These are phyloP conservation scores for Ctena decussata DNA, from an alignment of 2,888 invertebrate species.

Conservation along the genomic window DNA sequence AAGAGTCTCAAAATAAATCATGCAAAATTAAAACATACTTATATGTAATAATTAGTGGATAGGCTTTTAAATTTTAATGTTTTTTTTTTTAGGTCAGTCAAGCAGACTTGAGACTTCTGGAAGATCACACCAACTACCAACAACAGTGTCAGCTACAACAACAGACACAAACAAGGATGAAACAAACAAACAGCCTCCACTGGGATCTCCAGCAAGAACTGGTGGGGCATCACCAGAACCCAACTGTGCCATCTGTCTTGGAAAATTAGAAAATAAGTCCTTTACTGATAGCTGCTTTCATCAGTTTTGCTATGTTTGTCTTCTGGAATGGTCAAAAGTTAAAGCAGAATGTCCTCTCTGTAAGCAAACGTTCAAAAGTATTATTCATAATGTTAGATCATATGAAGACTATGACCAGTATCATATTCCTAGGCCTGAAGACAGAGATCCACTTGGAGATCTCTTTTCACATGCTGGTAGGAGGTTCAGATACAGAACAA, in stretches of 20 bases:
- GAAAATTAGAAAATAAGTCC: constrained; percentile 94
- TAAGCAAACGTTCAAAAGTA: constrained; percentile 96
- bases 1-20: too few relatives aligned
- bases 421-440: constrained; percentile 78
- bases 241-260: constrained; percentile 97
- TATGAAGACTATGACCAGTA: constrained; percentile 96
- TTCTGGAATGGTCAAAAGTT: constrained; percentile 97
- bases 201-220: neutral
- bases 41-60: too few relatives aligned
- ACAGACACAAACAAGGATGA: neutral
- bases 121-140: neutral
- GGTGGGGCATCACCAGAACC: constrained; percentile 75
- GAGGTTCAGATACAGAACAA: constrained; percentile 85
- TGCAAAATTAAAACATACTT: too few relatives aligned
- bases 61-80: too few relatives aligned
- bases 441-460: constrained; percentile 56
- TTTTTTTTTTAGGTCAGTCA: neutral
- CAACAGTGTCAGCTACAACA: neutral
- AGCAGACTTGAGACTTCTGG: neutral
- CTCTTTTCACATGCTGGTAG: constrained; percentile 55
- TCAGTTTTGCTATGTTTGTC: constrained; percentile 97
- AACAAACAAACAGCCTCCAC: neutral
- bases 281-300: constrained; percentile 97
- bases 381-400: constrained; percentile 96
- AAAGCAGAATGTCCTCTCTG: constrained; percentile 94